Conservation (phyloP, 2,113 vertebrate genomes). For the Propithecus coquereli region DNA sequence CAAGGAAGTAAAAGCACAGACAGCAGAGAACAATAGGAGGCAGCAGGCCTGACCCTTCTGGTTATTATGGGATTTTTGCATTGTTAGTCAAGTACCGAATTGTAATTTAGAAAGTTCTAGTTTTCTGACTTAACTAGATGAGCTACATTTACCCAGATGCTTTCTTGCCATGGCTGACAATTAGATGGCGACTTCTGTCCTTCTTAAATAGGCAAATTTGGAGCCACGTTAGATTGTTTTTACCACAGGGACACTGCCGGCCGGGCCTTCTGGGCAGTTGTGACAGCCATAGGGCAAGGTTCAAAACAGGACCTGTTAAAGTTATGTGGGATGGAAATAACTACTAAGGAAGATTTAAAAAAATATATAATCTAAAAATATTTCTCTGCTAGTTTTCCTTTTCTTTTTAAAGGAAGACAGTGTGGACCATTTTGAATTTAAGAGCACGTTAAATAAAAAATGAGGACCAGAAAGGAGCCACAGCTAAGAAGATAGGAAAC, state of each 20-base stretch:
- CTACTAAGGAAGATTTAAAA: conserved; percentile 60
- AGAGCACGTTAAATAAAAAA: conserved; percentile 5
- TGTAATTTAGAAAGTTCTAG: conserved; percentile 75
- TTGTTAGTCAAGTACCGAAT: conserved; percentile 77
- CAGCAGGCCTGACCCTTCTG: conserved; percentile 40
- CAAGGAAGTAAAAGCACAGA: not conserved
- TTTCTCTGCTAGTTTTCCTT: not conserved
- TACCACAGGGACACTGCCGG: conserved; percentile 67
- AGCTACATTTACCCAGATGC: conserved; percentile 73
- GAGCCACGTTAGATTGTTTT: conserved; percentile 75
- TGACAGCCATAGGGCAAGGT: conserved; percentile 66
- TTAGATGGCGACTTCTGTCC: conserved; percentile 78
- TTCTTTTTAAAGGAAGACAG: not conserved
- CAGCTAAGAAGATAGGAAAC: not conserved
- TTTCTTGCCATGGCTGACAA: conserved; percentile 77
- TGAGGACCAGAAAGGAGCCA: not conserved
- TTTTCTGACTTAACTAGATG: conserved; percentile 75
- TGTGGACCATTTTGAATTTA: not conserved
- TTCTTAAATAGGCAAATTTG: conserved; percentile 77
- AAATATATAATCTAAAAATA: not conserved
- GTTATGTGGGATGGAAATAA: conserved; percentile 44
- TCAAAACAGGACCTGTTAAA: conserved; percentile 51
- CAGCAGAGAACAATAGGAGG: not conserved
- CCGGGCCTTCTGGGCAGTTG: conserved; percentile 61
- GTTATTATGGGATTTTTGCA: conserved; percentile 74